These are phyloP conservation scores for Eledona agricola DNA, from an alignment of 2,888 invertebrate genomes.

Conservation along the genomic window DNA sequence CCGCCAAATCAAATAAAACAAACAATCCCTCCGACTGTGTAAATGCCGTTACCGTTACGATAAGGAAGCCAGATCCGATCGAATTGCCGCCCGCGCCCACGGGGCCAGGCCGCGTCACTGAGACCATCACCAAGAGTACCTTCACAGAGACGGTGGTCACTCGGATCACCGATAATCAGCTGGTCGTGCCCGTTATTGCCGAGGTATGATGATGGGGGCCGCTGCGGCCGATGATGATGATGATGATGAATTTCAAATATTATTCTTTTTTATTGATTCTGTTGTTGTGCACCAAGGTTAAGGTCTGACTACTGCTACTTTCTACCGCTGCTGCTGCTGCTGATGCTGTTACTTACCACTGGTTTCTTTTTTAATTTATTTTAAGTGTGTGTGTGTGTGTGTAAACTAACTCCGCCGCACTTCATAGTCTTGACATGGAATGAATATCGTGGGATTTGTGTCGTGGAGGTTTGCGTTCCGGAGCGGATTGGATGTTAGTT, in stretches of 20 bases:
- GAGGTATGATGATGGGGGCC: no score
- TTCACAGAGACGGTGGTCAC: constrained; percentile 96
- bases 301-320: no score
- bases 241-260: constrained; percentile 13
- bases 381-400: no score
- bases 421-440: no score
- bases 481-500: no score
- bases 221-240: constrained; percentile 52
- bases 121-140: constrained; percentile 95
- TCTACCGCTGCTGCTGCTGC: no score
- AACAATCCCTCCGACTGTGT: constrained; percentile 58
- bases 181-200: constrained; percentile 84
- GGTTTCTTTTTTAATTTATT: no score
- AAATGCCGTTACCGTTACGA: constrained; percentile 82
- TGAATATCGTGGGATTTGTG: no score
- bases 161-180: constrained; percentile 90
- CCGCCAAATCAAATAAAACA: constrained; percentile 27
- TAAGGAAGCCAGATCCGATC: constrained; percentile 76
- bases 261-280: constrained; percentile 13
- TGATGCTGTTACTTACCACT: no score
- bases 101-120: constrained; percentile 86
- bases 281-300: no score
- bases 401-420: no score
- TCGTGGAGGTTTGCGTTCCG: no score
- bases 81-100: constrained; percentile 86